Evolutionary conservation across 2,113 vertebrate species (phyloP).

Genomic region (Balaeniceps rex): DNA sequence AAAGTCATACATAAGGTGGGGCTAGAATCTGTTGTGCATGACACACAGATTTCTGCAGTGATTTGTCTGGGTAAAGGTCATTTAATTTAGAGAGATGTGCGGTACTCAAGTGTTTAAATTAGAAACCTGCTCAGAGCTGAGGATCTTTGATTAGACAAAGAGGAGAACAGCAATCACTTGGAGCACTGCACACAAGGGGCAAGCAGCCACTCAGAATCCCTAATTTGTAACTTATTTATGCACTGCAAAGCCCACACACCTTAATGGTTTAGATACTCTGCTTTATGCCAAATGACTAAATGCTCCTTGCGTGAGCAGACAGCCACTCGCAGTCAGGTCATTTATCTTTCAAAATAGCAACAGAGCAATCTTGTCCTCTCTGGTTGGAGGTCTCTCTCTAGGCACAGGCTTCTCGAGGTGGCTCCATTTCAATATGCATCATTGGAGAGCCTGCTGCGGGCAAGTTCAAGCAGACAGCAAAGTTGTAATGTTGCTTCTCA

Average conservation of each 20-base stretch:
- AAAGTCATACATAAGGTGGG: neutral
- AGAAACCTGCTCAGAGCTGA: slow-evolving; percentile 16
- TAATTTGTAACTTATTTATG: slow-evolving; percentile 10
- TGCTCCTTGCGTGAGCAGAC: neutral
- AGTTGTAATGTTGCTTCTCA: neutral
- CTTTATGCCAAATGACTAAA: neutral
- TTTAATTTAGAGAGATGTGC: slow-evolving; percentile 30
- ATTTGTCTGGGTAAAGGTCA: slow-evolving; percentile 15
- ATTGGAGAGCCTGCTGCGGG: neutral
- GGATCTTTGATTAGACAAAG: slow-evolving; percentile 27
- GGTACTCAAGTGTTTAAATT: slow-evolving; percentile 10
- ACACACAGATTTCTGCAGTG: neutral
- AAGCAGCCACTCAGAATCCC: neutral
- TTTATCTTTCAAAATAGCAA: neutral
- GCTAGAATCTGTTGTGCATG: neutral
- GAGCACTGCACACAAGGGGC: neutral
- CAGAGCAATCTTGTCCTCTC: neutral
- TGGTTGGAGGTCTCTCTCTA: neutral
- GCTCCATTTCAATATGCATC: neutral
- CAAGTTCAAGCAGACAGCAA: neutral
- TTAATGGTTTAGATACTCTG: neutral
- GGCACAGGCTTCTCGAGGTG: neutral
- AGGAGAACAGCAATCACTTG: neutral
- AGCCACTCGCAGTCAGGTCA: neutral
- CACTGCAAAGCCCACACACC: slow-evolving; percentile 10